Percentiles rank a stretch among this genome's conserved stretches.
Conservation (phyloP, 1,140 invertebrate species). For the Drosophila baimaii region DNA sequence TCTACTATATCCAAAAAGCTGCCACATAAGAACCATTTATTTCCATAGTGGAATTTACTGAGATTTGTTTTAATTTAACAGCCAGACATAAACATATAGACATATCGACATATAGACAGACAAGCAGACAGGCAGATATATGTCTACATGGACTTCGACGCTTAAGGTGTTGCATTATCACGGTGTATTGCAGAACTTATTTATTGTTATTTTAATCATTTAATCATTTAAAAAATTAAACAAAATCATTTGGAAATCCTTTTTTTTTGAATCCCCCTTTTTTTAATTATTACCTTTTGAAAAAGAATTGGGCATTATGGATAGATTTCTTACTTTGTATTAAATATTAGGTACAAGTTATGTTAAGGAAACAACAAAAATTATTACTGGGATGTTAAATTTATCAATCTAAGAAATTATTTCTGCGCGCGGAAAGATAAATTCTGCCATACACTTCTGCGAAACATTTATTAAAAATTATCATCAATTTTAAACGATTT, state of each 20-base stretch:
- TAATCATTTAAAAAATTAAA: conserved; percentile 1
- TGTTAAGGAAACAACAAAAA: neutral
- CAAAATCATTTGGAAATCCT: no score
- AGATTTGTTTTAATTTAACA: neutral
- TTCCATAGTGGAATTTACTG: no score
- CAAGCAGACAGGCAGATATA: neutral
- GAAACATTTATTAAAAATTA: conserved; percentile 67
- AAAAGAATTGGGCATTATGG: neutral
- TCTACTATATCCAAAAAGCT: neutral
- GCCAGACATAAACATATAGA: neutral
- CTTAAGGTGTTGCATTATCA: neutral
- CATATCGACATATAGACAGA: neutral
- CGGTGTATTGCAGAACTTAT: neutral
- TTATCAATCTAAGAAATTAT: neutral
- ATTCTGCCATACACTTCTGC: conserved; percentile 21
- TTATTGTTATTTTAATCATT: neutral
- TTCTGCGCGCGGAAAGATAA: conserved; percentile 1
- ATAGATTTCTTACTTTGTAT: neutral
- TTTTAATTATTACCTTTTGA: no score
- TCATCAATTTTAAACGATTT: conserved; percentile 71
- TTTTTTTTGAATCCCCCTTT: no score
- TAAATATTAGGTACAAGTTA: neutral
- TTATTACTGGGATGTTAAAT: neutral
- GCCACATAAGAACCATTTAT: neutral
- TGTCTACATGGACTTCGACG: no score